Base-by-base conservation (phyloP, 2,113 vertebrate genomes). In the Telmatochromis brachygnathus region DNA sequence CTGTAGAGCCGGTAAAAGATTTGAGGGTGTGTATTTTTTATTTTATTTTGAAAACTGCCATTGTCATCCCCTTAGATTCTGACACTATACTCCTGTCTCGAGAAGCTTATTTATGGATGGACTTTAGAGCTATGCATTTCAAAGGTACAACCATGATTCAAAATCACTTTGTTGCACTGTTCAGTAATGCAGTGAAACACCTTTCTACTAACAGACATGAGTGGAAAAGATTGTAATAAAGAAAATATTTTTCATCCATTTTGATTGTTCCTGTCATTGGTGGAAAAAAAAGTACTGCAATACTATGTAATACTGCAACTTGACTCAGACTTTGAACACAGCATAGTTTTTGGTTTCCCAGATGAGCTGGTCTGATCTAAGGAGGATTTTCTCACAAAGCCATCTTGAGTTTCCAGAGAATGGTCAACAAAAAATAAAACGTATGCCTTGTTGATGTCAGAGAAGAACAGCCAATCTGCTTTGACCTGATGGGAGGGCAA, bases 201-300 rank as follows among this genome's bases (percentile, higher is more conserved):
- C 56, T 94, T 95, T 95, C 70, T 94, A 94, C 91, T 95, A 95
- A 93, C 85, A 51, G 35, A 26, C 42, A 53, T 77, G 84, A 83
- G 88, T 89, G 88, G 85, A 94, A 89, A 90, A n/a, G 85, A 93
- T 95, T 96, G 92, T 94, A 95, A 95, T 96, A 96, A 95, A 96
- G 73, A 93, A 81, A 89, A 86, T 93, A 93, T 95, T 96, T 96
- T 95, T 94, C 92, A 95, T 87, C 84, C 17, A 68, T 35, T 65
- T 65, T 77, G 54, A 23, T 86, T 85, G 55, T 33, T 39, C 26
- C 6, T 56, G 73, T 85, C 19, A 33, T 5, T 62, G 14, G 5
- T 12, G 9, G 7, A 5, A 17, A 30, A 68, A 77, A 77, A 77
- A 6, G 47, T 33, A 77, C 73, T 51, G 4, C 58, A 62, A 62